A percentile compares a stretch with the other conserved stretches of the same genome.
Conservation (phyloP, 2,113 vertebrate genomes). For the Orcinus orca region DNA sequence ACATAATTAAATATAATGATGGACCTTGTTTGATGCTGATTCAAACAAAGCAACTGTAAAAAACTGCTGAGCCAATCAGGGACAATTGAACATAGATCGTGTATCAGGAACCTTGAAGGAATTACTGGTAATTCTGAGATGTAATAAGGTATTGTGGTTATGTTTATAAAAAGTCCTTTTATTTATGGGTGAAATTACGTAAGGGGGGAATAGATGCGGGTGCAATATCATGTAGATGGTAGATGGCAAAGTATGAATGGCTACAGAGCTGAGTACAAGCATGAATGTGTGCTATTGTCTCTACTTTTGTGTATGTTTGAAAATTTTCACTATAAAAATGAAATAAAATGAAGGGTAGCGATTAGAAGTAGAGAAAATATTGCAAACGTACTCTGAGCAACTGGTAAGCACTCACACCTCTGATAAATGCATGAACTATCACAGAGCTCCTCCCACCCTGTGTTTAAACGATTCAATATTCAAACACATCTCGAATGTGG, state of each 20-base stretch:
- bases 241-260: neutral
- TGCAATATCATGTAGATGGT: neutral
- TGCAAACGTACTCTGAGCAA: neutral
- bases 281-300: neutral
- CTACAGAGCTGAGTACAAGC: neutral
- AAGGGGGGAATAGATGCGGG: neutral
- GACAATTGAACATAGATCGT: neutral
- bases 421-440: neutral
- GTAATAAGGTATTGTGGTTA: neutral
- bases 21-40: neutral
- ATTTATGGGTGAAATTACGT: neutral
- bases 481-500: neutral
- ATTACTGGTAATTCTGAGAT: neutral
- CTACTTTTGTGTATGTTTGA: neutral
- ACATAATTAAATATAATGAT: neutral
- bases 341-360: neutral
- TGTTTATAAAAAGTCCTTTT: neutral
- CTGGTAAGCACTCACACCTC: neutral
- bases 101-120: neutral
- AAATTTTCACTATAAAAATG: neutral
- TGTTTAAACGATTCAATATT: neutral
- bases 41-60: neutral
- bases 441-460: neutral
- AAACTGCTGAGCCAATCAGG: neutral
- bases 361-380: neutral